phyloP scores from a whole-genome alignment of 2,888 invertebrate genomes.

The Sympetrum striolatum region DNA sequence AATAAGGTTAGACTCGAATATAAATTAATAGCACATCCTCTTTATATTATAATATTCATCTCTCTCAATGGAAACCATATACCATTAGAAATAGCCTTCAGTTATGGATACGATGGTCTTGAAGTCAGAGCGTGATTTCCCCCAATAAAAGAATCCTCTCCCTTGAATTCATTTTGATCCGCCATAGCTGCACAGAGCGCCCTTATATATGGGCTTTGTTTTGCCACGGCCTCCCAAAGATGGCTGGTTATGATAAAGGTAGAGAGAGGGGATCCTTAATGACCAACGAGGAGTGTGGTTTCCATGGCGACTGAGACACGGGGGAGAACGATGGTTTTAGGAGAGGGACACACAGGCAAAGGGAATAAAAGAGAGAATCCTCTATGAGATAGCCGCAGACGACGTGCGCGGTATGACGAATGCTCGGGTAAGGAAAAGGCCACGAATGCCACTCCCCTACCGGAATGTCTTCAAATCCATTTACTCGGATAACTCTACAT shows the following conservation, averaged over 20 bases:
- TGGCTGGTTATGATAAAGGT: conserved; percentile 39
- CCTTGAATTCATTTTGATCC: neutral
- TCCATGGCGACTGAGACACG: conserved; percentile 17
- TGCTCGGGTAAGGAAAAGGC: too few relatives aligned
- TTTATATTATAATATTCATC: too few relatives aligned
- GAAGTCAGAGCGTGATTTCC: neutral
- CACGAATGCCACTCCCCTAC: too few relatives aligned
- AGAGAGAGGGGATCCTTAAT: neutral
- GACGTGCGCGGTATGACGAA: neutral
- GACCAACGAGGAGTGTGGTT: conserved; percentile 11
- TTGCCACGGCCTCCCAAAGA: conserved; percentile 13
- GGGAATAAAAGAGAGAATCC: neutral
- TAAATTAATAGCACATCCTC: too few relatives aligned
- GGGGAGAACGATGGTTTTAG: too few relatives aligned
- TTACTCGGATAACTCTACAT: too few relatives aligned
- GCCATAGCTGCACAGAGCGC: neutral
- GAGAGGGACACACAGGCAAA: neutral
- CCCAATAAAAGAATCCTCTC: neutral
- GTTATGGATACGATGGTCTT: neutral
- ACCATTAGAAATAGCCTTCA: too few relatives aligned
- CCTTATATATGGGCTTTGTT: neutral
- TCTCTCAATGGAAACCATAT: too few relatives aligned
- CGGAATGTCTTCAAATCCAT: too few relatives aligned
- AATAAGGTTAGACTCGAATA: too few relatives aligned
- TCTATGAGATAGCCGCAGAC: neutral